Percentiles rank a stretch among this genome's conserved stretches.
These are phyloP conservation scores for Seladonia tumulorum DNA, from an alignment of 2,888 invertebrate genomes.

Conservation along the genomic window DNA sequence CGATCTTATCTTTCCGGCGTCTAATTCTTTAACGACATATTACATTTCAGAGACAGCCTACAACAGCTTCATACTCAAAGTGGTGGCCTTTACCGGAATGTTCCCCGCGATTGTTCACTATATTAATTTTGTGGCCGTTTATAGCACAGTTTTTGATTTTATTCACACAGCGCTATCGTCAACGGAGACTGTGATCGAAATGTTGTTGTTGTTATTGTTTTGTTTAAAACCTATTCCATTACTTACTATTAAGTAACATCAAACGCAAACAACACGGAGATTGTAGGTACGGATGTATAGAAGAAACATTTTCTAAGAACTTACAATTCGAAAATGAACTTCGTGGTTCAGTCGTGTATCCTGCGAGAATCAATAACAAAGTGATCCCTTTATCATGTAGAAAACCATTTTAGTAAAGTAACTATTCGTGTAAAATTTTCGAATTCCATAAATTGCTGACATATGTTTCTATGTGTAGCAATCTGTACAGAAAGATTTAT, in stretches of 20 bases:
- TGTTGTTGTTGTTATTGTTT: slow-evolving; percentile 3
- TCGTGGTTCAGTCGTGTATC: slow-evolving; percentile 9
- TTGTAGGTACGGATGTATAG: slow-evolving; percentile 31
- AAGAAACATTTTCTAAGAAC: slow-evolving; percentile 18
- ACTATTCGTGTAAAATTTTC: slow-evolving; percentile 6
- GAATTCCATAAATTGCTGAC: slow-evolving; percentile 29
- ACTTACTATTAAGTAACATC: slow-evolving; percentile 37
- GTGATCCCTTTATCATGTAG: slow-evolving; percentile 13
- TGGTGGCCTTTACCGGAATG: slow-evolving; percentile 81
- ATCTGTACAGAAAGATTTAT: slow-evolving; percentile 49
- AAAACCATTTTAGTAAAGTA: not conserved
- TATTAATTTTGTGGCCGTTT: slow-evolving; percentile 89
- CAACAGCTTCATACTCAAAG: slow-evolving; percentile 65
- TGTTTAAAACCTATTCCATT: slow-evolving; percentile 41
- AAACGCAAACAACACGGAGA: slow-evolving; percentile 52
- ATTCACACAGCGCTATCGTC: slow-evolving; percentile 78
- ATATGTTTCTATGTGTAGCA: slow-evolving; percentile 23
- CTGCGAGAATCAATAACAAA: not conserved
- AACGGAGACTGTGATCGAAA: slow-evolving; percentile 77
- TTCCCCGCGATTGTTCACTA: slow-evolving; percentile 84
- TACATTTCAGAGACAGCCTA: slow-evolving; percentile 71
- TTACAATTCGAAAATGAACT: not conserved
- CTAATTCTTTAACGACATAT: not conserved
- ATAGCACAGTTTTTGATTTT: slow-evolving; percentile 83
- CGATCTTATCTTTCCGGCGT: not conserved